phyloP scores from a whole-genome alignment of 2,888 invertebrate genomes.

The Cremastinae sp. region DNA sequence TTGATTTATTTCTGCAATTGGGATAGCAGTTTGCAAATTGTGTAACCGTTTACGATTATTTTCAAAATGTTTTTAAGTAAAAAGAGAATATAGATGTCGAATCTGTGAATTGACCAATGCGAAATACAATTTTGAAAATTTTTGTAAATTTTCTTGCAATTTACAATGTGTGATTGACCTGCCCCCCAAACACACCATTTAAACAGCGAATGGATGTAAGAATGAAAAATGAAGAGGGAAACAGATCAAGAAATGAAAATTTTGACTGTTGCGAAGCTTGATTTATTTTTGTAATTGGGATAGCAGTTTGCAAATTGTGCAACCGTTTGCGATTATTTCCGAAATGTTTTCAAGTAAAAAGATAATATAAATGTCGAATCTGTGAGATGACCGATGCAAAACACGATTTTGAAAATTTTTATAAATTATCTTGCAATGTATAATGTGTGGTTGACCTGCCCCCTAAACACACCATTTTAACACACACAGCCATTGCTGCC shows the following conservation, averaged over 20 bases:
- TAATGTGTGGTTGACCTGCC: conserved; percentile 75
- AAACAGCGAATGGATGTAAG: too few relatives aligned
- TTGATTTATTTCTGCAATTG: too few relatives aligned
- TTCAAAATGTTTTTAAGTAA: too few relatives aligned
- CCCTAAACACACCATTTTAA: conserved; percentile 70
- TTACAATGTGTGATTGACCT: conserved; percentile 74
- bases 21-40: too few relatives aligned
- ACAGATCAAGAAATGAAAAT: too few relatives aligned
- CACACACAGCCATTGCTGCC: conserved; percentile 72
- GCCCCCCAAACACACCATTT: conserved; percentile 71
- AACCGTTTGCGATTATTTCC: too few relatives aligned
- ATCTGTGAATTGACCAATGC: not conserved
- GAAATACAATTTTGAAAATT: not conserved
- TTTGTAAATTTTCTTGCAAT: conserved; percentile 33
- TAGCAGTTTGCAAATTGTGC: too few relatives aligned
- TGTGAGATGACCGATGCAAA: not conserved
- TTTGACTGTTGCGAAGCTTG: too few relatives aligned
- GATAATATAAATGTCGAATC: not conserved
- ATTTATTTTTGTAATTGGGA: too few relatives aligned
- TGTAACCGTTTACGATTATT: not conserved
- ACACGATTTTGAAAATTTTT: not conserved
- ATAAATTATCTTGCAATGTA: conserved; percentile 49
- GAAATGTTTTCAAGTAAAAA: too few relatives aligned
- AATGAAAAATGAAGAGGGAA: too few relatives aligned
- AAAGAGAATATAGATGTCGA: not conserved